Base-by-base conservation (phyloP, 2,888 invertebrate genomes). In the Caenorhabditis wallacei region DNA sequence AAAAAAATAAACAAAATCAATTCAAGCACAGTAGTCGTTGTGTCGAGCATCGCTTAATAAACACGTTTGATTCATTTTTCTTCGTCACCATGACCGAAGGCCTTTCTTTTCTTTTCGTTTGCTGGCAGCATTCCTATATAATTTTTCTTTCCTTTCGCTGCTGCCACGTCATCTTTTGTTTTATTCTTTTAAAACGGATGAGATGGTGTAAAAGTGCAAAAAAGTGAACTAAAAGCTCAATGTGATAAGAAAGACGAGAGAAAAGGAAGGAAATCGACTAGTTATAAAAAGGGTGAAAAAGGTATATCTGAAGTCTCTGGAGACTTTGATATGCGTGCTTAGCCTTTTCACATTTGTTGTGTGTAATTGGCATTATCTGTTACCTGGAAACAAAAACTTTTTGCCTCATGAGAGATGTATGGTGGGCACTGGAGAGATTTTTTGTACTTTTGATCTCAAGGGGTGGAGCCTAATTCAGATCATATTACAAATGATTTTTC, bases 41-140 rank as follows among this genome's bases (percentile, higher is more conserved):
- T 46, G 43, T 69, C 46, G 26, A 16, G 30, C 43, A 20, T 26
- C 22, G 53, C 53, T 72, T 72, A 63, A 63, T 61, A 63, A 63
- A 61, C 53, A 63, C 72, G 53, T 61, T 30, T 40, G 43, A 72
- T 61, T 61, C 72, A 72, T 72, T 72, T 63, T 63, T 72, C 72
- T 72, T 72, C 72, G 72, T 72, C 72, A 72, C 63, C 63, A 53
- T 63, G 54, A 54, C 61, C 63, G 63, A 54, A n/a, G 40, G 40
- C 53, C 43, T 26, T 53, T 43, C 53, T 72, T 54, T 40, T 54
- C 61, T 72, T 61, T 40, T 54, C 43, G 26, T 53, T 24, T 18
- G 30, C 51, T 54, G 43, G 24, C 26, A 43, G 43, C 37, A 13
- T 40, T 54, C 40, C 61, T 22, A 54, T 72, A 54, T 26, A 72